These are phyloP conservation scores for Arenaria interpres DNA, from an alignment of 2,113 vertebrate species.

Conservation along the genomic window DNA sequence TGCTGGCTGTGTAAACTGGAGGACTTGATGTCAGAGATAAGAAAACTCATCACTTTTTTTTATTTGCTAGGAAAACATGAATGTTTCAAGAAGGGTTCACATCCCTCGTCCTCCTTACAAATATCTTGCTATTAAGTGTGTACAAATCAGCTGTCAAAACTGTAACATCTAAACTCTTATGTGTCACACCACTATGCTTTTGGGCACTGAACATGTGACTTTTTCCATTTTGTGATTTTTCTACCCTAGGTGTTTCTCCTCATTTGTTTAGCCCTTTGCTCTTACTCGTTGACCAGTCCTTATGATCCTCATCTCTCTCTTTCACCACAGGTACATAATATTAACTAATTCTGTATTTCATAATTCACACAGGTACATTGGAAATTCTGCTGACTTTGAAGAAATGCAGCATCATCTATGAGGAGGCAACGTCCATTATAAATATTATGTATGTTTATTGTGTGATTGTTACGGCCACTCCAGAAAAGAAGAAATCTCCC, in stretches of 20 bases:
- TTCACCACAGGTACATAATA: neutral
- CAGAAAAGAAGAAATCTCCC: neutral
- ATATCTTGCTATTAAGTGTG: neutral
- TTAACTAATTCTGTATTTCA: neutral
- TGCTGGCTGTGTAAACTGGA: neutral
- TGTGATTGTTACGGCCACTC: neutral
- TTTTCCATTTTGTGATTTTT: neutral
- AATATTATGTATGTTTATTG: neutral
- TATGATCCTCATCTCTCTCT: neutral
- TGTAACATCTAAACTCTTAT: neutral
- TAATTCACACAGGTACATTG: neutral
- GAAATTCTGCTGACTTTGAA: neutral
- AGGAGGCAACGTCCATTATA: neutral
- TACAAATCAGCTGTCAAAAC: neutral
- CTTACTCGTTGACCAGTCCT: neutral
- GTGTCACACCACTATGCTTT: rapidly evolving
- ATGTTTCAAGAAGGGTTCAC: neutral
- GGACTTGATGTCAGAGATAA: neutral
- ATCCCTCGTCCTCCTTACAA: neutral
- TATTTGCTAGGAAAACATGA: neutral
- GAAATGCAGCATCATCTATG: neutral
- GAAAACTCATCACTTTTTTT: neutral
- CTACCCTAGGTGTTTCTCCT: neutral
- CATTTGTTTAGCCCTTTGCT: neutral
- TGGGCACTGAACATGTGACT: neutral